phyloP scores from a whole-genome alignment of 2,888 invertebrate species.

The Acanthococcus lagerstroemiae region DNA sequence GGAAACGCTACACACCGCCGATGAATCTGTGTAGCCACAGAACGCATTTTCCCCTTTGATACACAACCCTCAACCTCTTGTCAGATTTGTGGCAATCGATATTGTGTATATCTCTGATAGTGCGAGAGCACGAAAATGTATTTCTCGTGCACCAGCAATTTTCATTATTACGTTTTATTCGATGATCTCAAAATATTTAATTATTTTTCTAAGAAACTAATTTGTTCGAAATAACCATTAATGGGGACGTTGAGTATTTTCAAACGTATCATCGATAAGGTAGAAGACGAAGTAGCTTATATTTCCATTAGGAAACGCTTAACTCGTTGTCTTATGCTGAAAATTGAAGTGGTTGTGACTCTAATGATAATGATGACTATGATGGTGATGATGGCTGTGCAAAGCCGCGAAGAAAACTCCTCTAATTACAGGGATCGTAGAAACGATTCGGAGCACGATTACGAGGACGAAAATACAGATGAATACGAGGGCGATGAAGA shows the following conservation, averaged over 20 bases:
- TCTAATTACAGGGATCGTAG: not conserved
- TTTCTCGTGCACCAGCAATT: too few species aligned
- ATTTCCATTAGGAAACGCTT: constrained; percentile 12
- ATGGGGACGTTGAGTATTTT: not conserved
- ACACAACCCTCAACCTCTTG: too few species aligned
- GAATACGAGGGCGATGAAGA: constrained; percentile 10
- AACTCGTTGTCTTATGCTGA: constrained; percentile 10
- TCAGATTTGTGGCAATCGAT: too few species aligned
- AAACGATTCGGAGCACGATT: not conserved
- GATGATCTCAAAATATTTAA: too few species aligned
- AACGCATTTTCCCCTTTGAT: too few species aligned
- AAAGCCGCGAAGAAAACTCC: constrained; percentile 15
- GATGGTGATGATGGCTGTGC: constrained; percentile 24
- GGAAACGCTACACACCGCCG: too few species aligned
- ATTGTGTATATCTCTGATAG: too few species aligned
- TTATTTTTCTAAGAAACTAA: too few species aligned
- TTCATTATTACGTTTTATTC: too few species aligned
- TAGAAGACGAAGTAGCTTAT: constrained; percentile 2
- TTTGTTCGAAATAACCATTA: too few species aligned
- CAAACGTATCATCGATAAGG: constrained; percentile 9
- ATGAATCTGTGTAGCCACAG: too few species aligned
- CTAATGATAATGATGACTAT: constrained; percentile 18
- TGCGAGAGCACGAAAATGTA: too few species aligned
- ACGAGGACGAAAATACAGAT: not conserved
- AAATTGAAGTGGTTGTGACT: constrained; percentile 16